These are phyloP conservation scores for Bombus consobrinus DNA, from an alignment of 1,140 invertebrate species.

Conservation along the genomic window DNA sequence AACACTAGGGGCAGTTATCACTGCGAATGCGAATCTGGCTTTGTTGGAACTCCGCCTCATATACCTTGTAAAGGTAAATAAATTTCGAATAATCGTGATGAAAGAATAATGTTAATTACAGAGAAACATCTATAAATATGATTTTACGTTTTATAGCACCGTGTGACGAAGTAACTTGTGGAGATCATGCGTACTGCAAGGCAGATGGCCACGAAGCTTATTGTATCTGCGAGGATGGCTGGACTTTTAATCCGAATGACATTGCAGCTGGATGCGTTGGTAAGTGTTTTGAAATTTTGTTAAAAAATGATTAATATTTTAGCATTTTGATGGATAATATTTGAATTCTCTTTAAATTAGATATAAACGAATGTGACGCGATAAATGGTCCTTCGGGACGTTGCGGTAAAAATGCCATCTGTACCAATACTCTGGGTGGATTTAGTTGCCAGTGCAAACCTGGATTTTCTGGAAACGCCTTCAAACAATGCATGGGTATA, in stretches of 20 bases:
- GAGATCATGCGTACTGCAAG: constrained; percentile 94
- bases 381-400: constrained; percentile 89
- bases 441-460: constrained; percentile 91
- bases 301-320: not conserved
- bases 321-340: not conserved
- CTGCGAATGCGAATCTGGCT: constrained; percentile 94
- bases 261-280: constrained; percentile 94
- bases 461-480: constrained; percentile 91
- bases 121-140: not conserved
- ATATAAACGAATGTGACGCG: constrained; percentile 96
- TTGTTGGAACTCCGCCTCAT: constrained; percentile 91
- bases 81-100: not conserved
- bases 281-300: constrained; percentile 71
- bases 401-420: constrained; percentile 93
- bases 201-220: constrained; percentile 94
- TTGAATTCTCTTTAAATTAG: constrained; percentile 78
- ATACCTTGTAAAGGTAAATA: constrained; percentile 89
- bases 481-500: constrained; percentile 88
- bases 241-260: constrained; percentile 95
- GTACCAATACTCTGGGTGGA: constrained; percentile 91
- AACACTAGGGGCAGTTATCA: constrained; percentile 93
- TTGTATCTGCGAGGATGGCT: constrained; percentile 96
- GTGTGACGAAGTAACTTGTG: constrained; percentile 95
- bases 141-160: constrained; percentile 84
- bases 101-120: not conserved